These are phyloP conservation scores for Callinectes sapidus DNA, from an alignment of 2,888 invertebrate species.

Conservation along the genomic window DNA sequence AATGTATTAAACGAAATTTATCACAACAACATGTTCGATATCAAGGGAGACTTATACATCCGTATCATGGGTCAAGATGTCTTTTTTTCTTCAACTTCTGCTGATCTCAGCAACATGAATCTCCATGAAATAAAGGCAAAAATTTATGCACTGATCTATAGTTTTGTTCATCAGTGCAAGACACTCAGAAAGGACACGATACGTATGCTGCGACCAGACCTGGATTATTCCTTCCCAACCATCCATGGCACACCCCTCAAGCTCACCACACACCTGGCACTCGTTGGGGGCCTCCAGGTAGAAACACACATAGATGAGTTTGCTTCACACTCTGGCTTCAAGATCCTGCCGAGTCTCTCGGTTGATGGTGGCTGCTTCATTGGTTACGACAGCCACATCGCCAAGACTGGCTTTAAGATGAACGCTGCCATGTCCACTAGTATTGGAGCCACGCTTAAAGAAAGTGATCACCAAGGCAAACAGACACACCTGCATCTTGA, in stretches of 20 bases:
- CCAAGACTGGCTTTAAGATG: constrained; percentile 40
- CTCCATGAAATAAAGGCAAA: background rate
- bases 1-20: constrained; percentile 53
- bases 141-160: constrained; percentile 16
- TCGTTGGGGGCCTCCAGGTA: constrained; percentile 38
- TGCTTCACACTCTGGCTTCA: constrained; percentile 18
- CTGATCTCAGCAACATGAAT: constrained; percentile 11
- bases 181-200: constrained; percentile 28
- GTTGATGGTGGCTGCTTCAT: constrained; percentile 42
- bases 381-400: constrained; percentile 55
- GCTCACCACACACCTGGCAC: constrained; percentile 40
- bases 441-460: constrained; percentile 32
- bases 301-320: constrained; percentile 32
- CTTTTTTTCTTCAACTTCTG: constrained; percentile 39
- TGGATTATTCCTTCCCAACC: constrained; percentile 61
- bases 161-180: background rate
- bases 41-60: constrained; percentile 39
- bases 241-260: constrained; percentile 67
- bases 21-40: background rate
- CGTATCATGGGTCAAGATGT: constrained; percentile 61
- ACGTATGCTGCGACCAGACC: constrained; percentile 47
- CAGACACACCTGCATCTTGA: constrained; percentile 40
- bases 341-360: constrained; percentile 48
- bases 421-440: constrained; percentile 13
- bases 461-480: background rate